These are phyloP conservation scores for Dendroctonus ponderosae DNA, from an alignment of 1,140 invertebrate species.

Conservation along the genomic window DNA sequence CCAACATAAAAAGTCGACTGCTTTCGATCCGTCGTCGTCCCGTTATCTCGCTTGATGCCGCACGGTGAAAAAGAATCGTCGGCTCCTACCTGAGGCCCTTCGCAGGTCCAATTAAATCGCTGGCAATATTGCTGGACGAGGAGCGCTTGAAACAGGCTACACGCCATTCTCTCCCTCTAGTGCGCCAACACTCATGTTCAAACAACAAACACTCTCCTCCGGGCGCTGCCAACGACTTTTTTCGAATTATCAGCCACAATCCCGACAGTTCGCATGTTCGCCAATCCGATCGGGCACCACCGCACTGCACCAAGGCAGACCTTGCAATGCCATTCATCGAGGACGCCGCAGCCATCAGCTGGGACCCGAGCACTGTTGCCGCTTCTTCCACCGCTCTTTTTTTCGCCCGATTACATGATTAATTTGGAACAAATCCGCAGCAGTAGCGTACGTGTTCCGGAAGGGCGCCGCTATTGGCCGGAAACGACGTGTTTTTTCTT, in stretches of 20 bases:
- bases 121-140: not conserved
- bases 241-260: too few relatives aligned
- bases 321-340: constrained; percentile 61
- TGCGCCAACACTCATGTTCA: not conserved
- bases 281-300: constrained; percentile 34
- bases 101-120: not conserved
- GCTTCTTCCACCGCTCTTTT: constrained; percentile 13
- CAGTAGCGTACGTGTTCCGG: constrained; percentile 1
- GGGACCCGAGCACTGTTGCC: constrained; percentile 49
- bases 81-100: not conserved
- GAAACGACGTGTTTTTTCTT: too few relatives aligned
- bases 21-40: too few relatives aligned
- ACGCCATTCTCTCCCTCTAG: not conserved
- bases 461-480: too few relatives aligned
- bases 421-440: constrained; percentile 1
- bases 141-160: constrained; percentile 1
- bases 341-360: constrained; percentile 52
- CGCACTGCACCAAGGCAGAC: constrained; percentile 53
- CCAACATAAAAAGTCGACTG: too few relatives aligned
- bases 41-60: too few relatives aligned
- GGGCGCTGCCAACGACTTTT: too few relatives aligned
- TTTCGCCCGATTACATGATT: constrained; percentile 3
- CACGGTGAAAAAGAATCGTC: too few relatives aligned
- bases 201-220: not conserved
- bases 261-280: too few relatives aligned